A percentile compares a stretch with the other conserved stretches of the same genome.
phyloP scores from a whole-genome alignment of 2,797 vertebrate species.

The Chelidonichthys spinosus region DNA sequence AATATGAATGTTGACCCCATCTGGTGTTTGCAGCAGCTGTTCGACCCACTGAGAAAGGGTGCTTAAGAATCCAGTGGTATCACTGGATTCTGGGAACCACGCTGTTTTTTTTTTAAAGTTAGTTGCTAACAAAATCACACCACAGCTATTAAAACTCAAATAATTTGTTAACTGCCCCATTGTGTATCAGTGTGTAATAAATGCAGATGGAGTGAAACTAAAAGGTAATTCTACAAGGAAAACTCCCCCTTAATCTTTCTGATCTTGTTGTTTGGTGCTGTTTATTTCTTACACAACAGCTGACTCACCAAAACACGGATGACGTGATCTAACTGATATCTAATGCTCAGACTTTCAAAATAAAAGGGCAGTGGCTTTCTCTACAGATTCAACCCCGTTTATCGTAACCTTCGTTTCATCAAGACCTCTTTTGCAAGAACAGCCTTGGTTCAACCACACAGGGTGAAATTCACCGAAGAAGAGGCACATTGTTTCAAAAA shows the following conservation, averaged over 20 bases:
- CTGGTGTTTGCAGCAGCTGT: conserved; percentile 78
- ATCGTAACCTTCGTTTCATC: conserved; percentile 7
- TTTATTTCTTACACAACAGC: neutral
- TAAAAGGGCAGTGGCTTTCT: conserved; percentile 17
- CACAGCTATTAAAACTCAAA: neutral
- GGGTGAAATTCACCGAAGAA: conserved; percentile 23
- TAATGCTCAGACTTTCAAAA: conserved; percentile 12
- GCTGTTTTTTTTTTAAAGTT: no score
- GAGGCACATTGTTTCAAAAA: conserved; percentile 17
- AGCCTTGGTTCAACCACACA: neutral
- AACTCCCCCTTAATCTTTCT: neutral
- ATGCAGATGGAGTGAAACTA: neutral
- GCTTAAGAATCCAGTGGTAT: conserved; percentile 39
- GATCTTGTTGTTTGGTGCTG: neutral
- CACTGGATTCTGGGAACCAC: conserved; percentile 10
- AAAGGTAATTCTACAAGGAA: neutral
- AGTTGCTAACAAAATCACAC: neutral
- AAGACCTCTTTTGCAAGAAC: conserved; percentile 18
- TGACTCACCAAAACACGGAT: conserved; percentile 10
- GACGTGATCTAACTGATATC: conserved; percentile 17
- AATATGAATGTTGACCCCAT: conserved; percentile 56
- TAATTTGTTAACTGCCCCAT: neutral
- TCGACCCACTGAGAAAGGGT: conserved; percentile 59
- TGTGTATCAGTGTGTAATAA: neutral
- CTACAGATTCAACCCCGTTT: conserved; percentile 22